Evolutionary conservation across 2,797 vertebrate genomes (phyloP), one percentile per base, ranked within the genome.

Genomic region (Pteropus rufus): DNA sequence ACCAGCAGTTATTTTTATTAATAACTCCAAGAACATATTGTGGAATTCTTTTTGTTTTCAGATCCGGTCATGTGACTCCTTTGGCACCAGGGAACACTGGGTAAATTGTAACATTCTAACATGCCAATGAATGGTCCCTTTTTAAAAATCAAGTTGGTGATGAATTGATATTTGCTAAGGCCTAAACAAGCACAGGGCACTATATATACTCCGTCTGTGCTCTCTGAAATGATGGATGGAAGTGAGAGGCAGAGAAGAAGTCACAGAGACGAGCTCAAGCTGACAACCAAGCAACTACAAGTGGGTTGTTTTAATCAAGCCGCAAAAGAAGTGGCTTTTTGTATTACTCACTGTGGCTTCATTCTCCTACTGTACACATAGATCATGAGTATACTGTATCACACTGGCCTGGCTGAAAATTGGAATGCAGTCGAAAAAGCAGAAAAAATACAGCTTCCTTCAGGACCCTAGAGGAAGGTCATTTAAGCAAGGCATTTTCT

Each of bases 151-250:
- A 96, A 81, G 77, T 94, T 97, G 87, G 96, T 98, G 98, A 98
- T 98, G 97, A 98, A 98, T 97, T 98, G 97, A 95, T 98, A 98
- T 98, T 98, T 98, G 97, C 97, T 94, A 95, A 97, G 93, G 96
- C 95, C 98, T 98, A 98, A 98, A 98, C 96, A 98, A 98, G 98
- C 97, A 98, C 94, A 97, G 96, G 97, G 93, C 94, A 97, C 97
- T 94, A 0, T 83, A 98, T 98, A 95, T 97, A 98, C 97, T 97
- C 94, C 79, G 97, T 97, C 96, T 98, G 95, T 96, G 95, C 77
- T 97, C 89, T 93, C 88, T 64, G 80, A 82, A 96, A 97, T 97
- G 98, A 98, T 96, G 97, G 95, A 98, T 98, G 95, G 97, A 98
- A 97, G 96, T 89, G 96, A 89, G 86, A 96, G 89, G 77, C 85